These are phyloP conservation scores for Bungarus multicinctus DNA, from an alignment of 2,113 vertebrate species.

Conservation along the genomic window DNA sequence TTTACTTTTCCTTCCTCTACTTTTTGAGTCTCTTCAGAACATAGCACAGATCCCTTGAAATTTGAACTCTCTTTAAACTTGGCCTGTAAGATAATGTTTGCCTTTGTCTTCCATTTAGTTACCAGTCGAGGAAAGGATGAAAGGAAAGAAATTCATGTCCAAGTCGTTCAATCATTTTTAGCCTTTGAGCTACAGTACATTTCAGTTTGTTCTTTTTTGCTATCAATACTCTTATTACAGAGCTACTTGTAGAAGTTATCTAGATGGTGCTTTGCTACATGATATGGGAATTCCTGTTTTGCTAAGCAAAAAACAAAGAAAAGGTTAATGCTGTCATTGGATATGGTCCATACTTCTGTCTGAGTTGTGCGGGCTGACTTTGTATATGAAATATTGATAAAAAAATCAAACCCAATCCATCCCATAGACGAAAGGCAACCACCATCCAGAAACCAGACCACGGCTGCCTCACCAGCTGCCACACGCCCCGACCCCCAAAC, in stretches of 20 bases:
- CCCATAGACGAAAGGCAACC: too few relatives aligned
- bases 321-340: background rate
- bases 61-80: slow-evolving; percentile 5
- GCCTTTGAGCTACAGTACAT: background rate
- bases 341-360: background rate
- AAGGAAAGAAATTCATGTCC: slow-evolving; percentile 2
- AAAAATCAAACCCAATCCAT: too few relatives aligned
- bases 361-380: background rate
- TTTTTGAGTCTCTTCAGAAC: background rate
- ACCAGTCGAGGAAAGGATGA: background rate
- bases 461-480: too few relatives aligned
- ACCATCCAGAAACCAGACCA: too few relatives aligned
- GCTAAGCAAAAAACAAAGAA: background rate
- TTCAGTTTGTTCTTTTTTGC: slow-evolving; percentile 23
- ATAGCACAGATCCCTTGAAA: background rate
- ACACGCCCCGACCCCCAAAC: too few relatives aligned
- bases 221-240: background rate
- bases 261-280: background rate
- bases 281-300: background rate
- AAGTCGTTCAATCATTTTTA: slow-evolving; percentile 2
- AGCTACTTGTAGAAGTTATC: background rate
- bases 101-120: slow-evolving; percentile 4
- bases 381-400: background rate
- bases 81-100: background rate
- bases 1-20: background rate